Conservation (phyloP, 2,888 invertebrate species). For the Lucinisca nassula region DNA sequence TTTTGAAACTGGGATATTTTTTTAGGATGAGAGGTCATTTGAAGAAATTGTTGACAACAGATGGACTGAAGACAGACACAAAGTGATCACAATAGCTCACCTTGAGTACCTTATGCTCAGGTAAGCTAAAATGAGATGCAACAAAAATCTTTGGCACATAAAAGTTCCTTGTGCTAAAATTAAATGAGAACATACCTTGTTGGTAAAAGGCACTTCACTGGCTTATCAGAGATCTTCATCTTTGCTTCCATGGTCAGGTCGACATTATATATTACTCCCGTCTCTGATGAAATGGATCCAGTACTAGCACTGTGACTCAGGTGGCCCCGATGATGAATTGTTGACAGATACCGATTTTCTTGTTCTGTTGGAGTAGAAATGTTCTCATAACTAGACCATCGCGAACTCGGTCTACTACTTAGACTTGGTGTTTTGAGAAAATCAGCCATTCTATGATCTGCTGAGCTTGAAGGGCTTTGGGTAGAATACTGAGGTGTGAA, state of each 20-base stretch:
- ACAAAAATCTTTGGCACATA: no score
- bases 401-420: slow-evolving; percentile 72
- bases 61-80: no score
- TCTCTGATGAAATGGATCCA: slow-evolving; percentile 69
- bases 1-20: no score
- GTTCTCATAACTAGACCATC: slow-evolving; percentile 84
- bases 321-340: slow-evolving; percentile 41
- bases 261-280: slow-evolving; percentile 78
- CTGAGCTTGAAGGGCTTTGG: slow-evolving; percentile 61
- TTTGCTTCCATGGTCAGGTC: slow-evolving; percentile 88
- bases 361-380: slow-evolving; percentile 79
- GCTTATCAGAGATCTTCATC: slow-evolving; percentile 89
- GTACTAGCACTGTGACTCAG: slow-evolving; percentile 74
- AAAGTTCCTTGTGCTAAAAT: no score
- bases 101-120: no score
- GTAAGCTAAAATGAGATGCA: no score
- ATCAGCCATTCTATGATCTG: slow-evolving; percentile 70
- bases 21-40: no score
- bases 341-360: slow-evolving; percentile 51
- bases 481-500: slow-evolving; percentile 53
- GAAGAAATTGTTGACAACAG: no score
- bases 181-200: slow-evolving; percentile 80
- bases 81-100: no score
- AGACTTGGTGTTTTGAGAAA: slow-evolving; percentile 74
- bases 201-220: slow-evolving; percentile 88